A percentile compares a stretch with the other conserved stretches of the same genome.
phyloP scores from a whole-genome alignment of 2,797 vertebrate species.

The Ceryle rudis region DNA sequence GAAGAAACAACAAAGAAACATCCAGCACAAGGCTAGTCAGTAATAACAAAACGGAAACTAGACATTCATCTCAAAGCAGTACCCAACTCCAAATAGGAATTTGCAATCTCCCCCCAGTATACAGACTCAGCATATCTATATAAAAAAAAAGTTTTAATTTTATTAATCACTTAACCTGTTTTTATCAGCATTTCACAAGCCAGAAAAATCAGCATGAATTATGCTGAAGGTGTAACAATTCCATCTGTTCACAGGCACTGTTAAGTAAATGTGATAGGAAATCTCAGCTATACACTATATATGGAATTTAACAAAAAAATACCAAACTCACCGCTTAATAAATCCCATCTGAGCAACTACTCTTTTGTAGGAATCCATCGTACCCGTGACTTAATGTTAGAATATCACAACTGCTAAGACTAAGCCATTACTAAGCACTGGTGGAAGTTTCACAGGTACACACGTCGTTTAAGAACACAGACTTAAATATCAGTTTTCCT shows the following conservation, averaged over 20 bases:
- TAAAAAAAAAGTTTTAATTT: background rate
- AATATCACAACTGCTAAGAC: background rate
- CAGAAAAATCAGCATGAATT: background rate
- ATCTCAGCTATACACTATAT: background rate
- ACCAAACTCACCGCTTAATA: background rate
- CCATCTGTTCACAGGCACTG: background rate
- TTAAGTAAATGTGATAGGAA: background rate
- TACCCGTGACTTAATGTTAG: background rate
- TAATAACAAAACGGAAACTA: background rate
- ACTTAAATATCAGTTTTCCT: conserved; percentile 6
- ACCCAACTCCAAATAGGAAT: background rate
- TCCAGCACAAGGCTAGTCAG: background rate
- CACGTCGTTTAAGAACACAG: background rate
- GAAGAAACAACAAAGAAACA: background rate
- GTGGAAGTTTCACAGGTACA: background rate
- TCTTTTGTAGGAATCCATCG: background rate
- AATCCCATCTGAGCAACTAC: background rate
- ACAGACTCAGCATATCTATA: background rate
- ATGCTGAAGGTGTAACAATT: background rate
- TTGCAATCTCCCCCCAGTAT: background rate
- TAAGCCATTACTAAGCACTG: background rate
- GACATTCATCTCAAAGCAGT: background rate
- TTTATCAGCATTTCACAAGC: background rate
- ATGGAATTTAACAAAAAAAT: background rate
- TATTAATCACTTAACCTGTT: background rate